Evolutionary conservation across 1,140 invertebrate species (phyloP).

Genomic region (Triops longicaudatus): DNA sequence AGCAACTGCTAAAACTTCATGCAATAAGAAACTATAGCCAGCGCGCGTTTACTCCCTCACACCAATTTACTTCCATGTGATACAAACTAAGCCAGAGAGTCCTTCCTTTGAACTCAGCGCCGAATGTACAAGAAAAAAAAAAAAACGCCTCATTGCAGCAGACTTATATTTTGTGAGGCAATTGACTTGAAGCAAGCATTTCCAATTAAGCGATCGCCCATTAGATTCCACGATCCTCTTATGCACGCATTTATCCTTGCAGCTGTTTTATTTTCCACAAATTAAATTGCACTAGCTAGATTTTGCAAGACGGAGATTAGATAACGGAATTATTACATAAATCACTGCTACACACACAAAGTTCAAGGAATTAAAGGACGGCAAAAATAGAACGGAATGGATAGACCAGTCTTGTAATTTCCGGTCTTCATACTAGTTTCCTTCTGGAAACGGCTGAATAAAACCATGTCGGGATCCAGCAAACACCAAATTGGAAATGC

Average conservation of each 20-base stretch:
- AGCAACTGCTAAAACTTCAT: not conserved
- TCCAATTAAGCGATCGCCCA: not conserved
- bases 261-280: not conserved
- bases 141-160: not conserved
- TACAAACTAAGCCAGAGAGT: not conserved
- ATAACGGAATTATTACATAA: not conserved
- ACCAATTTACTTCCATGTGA: not conserved
- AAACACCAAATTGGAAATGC: constrained; percentile 2
- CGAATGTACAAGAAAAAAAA: not conserved
- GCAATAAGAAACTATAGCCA: not conserved
- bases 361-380: not conserved
- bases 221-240: not conserved
- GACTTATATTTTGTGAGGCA: not conserved
- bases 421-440: not conserved
- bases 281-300: not conserved
- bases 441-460: not conserved
- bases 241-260: not conserved
- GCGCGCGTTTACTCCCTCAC: not conserved
- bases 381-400: not conserved
- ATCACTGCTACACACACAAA: not conserved
- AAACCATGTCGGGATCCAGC: not conserved
- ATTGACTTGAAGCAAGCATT: not conserved
- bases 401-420: not conserved
- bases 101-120: not conserved
- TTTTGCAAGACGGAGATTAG: not conserved